Percentiles rank a stretch among this genome's conserved stretches.
Conservation (phyloP, 1,140 invertebrate genomes). For the Danaus plexippus region DNA sequence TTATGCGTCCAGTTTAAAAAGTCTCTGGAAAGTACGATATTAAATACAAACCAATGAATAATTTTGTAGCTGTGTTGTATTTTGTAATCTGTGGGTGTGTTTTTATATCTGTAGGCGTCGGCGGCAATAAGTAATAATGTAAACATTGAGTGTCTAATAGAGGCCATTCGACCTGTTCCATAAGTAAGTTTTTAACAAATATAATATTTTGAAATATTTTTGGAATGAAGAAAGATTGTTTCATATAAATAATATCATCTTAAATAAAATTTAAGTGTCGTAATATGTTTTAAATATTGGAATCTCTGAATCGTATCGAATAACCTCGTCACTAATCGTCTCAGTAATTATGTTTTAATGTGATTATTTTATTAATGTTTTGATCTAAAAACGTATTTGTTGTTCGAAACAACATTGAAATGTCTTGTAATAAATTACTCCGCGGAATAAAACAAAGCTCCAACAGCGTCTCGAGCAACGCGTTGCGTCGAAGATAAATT, state of each 20-base stretch:
- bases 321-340: no score
- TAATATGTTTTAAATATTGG: no score
- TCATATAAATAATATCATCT: no score
- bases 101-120: constrained; percentile 56
- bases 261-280: no score
- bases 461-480: constrained; percentile 1
- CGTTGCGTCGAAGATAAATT: constrained; percentile 20
- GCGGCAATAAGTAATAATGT: constrained; percentile 59
- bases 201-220: constrained; percentile 1
- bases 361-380: no score
- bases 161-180: constrained; percentile 40
- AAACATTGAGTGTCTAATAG: constrained; percentile 54
- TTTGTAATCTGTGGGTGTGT: constrained; percentile 41
- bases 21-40: constrained; percentile 18
- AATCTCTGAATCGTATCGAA: no score
- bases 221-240: no score
- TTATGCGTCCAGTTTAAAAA: constrained; percentile 34
- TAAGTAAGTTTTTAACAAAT: constrained; percentile 24
- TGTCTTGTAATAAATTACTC: constrained; percentile 1
- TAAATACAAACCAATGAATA: constrained; percentile 27
- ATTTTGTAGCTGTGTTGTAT: constrained; percentile 20
- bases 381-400: no score
- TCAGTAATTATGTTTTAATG: no score
- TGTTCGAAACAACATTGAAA: no score
- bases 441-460: constrained; percentile 6